These are phyloP conservation scores for Eupeodes luniger DNA, from an alignment of 2,888 invertebrate species.

Conservation along the genomic window DNA sequence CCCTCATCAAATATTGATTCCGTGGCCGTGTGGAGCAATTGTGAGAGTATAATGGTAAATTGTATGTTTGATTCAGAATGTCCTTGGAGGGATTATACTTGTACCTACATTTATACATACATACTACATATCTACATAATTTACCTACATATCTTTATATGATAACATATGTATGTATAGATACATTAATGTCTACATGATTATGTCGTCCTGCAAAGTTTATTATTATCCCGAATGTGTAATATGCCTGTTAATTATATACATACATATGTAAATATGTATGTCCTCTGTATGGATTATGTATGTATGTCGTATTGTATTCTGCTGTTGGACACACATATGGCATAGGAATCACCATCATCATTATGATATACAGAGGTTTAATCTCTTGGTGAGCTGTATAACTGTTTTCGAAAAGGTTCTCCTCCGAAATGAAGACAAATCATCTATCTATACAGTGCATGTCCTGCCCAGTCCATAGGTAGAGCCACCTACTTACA, in stretches of 20 bases:
- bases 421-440: slow-evolving; percentile 25
- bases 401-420: slow-evolving; percentile 21
- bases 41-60: slow-evolving; percentile 5
- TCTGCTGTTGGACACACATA: slow-evolving; percentile 4
- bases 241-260: slow-evolving; percentile 70
- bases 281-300: slow-evolving; percentile 34
- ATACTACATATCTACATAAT: not conserved
- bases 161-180: not conserved
- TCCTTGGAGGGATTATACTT: slow-evolving; percentile 44
- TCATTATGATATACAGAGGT: slow-evolving; percentile 20
- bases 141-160: not conserved
- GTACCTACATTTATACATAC: not conserved
- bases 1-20: slow-evolving; percentile 72
- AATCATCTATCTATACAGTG: not conserved
- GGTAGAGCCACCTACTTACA: not conserved
- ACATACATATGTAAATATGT: not conserved
- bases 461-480: not conserved
- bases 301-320: not conserved
- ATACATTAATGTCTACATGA: slow-evolving; percentile 16
- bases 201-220: slow-evolving; percentile 45
- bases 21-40: slow-evolving; percentile 44
- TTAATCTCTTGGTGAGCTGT: slow-evolving; percentile 25
- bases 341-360: slow-evolving; percentile 6
- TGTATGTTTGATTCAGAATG: slow-evolving; percentile 29
- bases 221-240: slow-evolving; percentile 68